These are phyloP conservation scores for Andrena bicolor DNA, from an alignment of 2,888 invertebrate genomes.

Conservation along the genomic window DNA sequence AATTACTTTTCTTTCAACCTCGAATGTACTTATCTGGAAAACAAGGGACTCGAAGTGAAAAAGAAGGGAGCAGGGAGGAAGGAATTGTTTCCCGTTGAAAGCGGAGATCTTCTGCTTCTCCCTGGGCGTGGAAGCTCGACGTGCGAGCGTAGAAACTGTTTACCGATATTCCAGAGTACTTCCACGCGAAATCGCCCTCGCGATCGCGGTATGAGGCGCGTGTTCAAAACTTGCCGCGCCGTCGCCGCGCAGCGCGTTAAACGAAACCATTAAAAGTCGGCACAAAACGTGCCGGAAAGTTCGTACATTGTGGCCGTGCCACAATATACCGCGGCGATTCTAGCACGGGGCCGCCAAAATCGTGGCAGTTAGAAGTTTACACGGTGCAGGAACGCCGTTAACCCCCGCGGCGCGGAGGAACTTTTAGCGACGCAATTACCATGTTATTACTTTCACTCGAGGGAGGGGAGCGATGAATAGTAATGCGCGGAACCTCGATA, in stretches of 20 bases:
- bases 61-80: too few species aligned
- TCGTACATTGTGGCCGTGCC: slow-evolving; percentile 41
- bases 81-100: background rate
- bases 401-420: slow-evolving; percentile 38
- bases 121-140: background rate
- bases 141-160: background rate
- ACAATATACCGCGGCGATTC: slow-evolving; percentile 50
- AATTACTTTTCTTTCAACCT: too few species aligned
- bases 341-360: slow-evolving; percentile 39
- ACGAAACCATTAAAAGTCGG: slow-evolving; percentile 70
- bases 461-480: background rate
- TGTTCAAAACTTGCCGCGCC: slow-evolving; percentile 32
- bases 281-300: slow-evolving; percentile 52
- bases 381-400: slow-evolving; percentile 43
- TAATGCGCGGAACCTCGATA: background rate
- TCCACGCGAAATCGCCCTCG: slow-evolving; percentile 11
- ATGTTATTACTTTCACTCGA: slow-evolving; percentile 40
- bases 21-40: too few species aligned
- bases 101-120: background rate
- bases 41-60: too few species aligned
- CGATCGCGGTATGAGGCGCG: slow-evolving; percentile 19
- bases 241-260: slow-evolving; percentile 54
- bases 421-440: slow-evolving; percentile 28
- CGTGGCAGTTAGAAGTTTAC: slow-evolving; percentile 48
- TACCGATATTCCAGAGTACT: too few species aligned